A percentile compares a stretch with the other conserved stretches of the same genome.
Conservation (phyloP, 30 jellyfish, hydroid and myxozoan species). For the Chironex yamaguchii region DNA sequence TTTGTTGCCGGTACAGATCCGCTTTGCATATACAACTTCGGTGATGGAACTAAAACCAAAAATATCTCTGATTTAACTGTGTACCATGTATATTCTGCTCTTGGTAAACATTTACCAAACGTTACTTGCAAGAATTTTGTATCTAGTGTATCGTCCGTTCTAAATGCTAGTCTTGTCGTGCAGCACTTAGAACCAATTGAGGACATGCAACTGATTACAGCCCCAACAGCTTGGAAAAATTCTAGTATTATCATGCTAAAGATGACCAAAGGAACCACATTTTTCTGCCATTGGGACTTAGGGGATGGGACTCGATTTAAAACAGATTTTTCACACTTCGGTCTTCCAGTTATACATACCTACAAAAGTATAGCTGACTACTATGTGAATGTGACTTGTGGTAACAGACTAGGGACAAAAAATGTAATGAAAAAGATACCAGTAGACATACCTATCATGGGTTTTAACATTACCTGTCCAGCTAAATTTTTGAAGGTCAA, state of each 20-base stretch:
- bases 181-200: slow-evolving; percentile 68
- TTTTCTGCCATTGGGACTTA: slow-evolving; percentile 78
- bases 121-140: slow-evolving; percentile 84
- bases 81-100: slow-evolving; percentile 34
- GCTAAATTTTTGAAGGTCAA: slow-evolving; percentile 42
- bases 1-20: slow-evolving; percentile 73
- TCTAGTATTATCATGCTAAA: slow-evolving; percentile 19
- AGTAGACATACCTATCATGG: slow-evolving; percentile 81
- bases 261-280: slow-evolving; percentile 83
- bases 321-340: slow-evolving; percentile 60
- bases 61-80: slow-evolving; percentile 18
- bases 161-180: slow-evolving; percentile 73
- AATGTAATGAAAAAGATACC: slow-evolving; percentile 26
- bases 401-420: slow-evolving; percentile 70
- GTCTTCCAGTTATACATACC: slow-evolving; percentile 26
- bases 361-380: slow-evolving; percentile 66
- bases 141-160: slow-evolving; percentile 33
- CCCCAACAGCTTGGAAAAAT: slow-evolving; percentile 69
- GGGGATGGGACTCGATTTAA: slow-evolving; percentile 76
- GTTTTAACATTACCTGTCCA: slow-evolving; percentile 76
- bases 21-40: slow-evolving; percentile 58
- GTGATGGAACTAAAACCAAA: slow-evolving; percentile 33
- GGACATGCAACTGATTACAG: slow-evolving; percentile 36
- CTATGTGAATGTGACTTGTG: slow-evolving; percentile 65
- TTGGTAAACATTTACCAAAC: slow-evolving; percentile 66